Evolutionary conservation across 1,140 invertebrate genomes (phyloP).

Genomic region (Drosophila ohnishii): DNA sequence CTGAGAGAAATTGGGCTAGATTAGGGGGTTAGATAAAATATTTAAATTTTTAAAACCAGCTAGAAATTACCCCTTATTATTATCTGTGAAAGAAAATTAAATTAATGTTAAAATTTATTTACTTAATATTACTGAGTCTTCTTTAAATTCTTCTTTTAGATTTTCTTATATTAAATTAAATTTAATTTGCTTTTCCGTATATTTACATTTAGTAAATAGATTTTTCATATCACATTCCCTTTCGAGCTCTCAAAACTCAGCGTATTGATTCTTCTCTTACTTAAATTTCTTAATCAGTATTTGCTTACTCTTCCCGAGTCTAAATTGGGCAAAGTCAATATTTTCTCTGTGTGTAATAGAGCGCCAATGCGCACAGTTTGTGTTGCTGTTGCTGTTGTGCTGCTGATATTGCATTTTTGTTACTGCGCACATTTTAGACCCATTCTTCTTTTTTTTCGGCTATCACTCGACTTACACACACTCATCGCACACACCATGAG

Average conservation of each 20-base stretch:
- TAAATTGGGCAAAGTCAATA: neutral
- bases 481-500: neutral
- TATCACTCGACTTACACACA: conserved; percentile 13
- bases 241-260: too few relatives aligned
- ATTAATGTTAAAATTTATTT: neutral
- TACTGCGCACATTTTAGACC: conserved; percentile 38
- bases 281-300: neutral
- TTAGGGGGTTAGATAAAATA: too few relatives aligned
- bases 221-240: neutral
- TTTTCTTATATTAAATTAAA: neutral
- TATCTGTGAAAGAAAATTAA: too few relatives aligned
- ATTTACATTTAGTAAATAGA: neutral
- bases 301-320: neutral
- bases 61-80: neutral
- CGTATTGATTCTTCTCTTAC: too few relatives aligned
- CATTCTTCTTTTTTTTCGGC: conserved; percentile 32
- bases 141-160: neutral
- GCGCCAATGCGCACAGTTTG: conserved; percentile 1
- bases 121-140: neutral
- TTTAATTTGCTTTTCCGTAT: neutral
- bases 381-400: conserved; percentile 9
- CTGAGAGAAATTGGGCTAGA: neutral
- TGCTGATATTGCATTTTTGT: conserved; percentile 42
- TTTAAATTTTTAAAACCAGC: neutral
- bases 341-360: conserved; percentile 21